Conservation (phyloP, 2,888 invertebrate genomes). For the Phytoseiulus persimilis region DNA sequence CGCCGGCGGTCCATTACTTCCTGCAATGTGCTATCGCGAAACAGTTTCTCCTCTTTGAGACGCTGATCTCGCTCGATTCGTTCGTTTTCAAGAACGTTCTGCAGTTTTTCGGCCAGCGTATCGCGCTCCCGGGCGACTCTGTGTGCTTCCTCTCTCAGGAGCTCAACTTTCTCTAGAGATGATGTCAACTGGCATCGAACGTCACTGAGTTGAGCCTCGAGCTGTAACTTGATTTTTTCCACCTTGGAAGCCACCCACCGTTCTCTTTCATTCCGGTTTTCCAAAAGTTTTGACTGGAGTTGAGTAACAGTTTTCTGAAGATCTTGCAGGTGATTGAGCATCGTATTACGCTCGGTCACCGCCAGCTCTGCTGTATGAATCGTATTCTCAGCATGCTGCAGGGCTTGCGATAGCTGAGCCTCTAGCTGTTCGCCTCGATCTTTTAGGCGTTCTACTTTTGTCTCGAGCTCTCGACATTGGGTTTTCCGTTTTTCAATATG, state of each 20-base stretch:
- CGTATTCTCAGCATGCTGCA: neutral
- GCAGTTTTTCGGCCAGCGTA: neutral
- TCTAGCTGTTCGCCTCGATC: slow-evolving; percentile 13
- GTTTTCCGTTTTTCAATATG: neutral
- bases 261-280: neutral
- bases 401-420: neutral
- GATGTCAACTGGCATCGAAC: neutral
- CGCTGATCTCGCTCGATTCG: slow-evolving; percentile 15
- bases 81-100: neutral
- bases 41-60: slow-evolving; percentile 7
- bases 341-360: slow-evolving; percentile 18
- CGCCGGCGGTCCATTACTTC: neutral
- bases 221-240: slow-evolving; percentile 12
- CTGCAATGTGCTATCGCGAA: slow-evolving; percentile 28
- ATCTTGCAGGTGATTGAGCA: slow-evolving; percentile 10
- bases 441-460: neutral
- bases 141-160: neutral
- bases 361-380: slow-evolving; percentile 8
- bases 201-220: neutral
- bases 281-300: neutral
- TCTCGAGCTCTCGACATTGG: slow-evolving; percentile 11
- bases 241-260: neutral
- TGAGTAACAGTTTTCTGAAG: slow-evolving; percentile 10
- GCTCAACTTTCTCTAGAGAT: slow-evolving; percentile 8
- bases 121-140: neutral